Evolutionary conservation across 1,140 invertebrate genomes (phyloP), one percentile per base, ranked within the genome.

Genomic region (Drosophila mauritiana): DNA sequence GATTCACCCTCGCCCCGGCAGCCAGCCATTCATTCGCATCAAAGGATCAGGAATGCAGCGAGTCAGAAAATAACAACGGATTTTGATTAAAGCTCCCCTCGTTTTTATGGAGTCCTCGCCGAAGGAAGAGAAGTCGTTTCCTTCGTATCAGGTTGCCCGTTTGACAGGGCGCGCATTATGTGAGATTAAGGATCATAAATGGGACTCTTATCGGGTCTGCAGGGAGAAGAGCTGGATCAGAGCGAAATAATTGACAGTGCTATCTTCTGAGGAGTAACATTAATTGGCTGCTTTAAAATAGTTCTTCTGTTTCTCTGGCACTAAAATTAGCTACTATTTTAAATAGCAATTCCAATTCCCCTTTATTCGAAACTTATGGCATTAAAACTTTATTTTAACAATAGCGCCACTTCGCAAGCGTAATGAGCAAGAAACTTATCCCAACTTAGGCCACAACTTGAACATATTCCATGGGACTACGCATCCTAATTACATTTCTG

Each of bases 21-120:
- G 49, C 74, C 85, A 90, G 49, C 78, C 85, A 90, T 90, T 90
- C 90, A 90, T 88, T 91, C 84, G 90, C 90, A 91, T 91, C 90
- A 91, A 91, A 91, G 91, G 91, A 92, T 92, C 91, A 92, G 77
- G 78, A 74, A 91, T 89, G 91, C 91, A 92, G 82, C 91, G 89
- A 92, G 83, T 91, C 91, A 92, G 91, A 92, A 92, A 92, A 92
- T 92, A 92, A 92, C 91, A 92, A 92, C 91, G 91, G 91, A 92
- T 92, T 92, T 92, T 92, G 91, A 92, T 92, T 92, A 92, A 92
- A 91, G 88, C 91, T 89, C 80, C 84, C 83, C 79, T 49, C 43
- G 34, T 79, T 91, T 91, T 90, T 90, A 90, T 90, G 75, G 75
- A 90, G 85, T 89, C 69, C 69, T 84, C 78, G 22, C 67, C 20